Percentiles rank a stretch among this genome's conserved stretches.
Evolutionary conservation across 2,797 vertebrate species (phyloP).

Genomic region (Xiphophorus birchmanni): DNA sequence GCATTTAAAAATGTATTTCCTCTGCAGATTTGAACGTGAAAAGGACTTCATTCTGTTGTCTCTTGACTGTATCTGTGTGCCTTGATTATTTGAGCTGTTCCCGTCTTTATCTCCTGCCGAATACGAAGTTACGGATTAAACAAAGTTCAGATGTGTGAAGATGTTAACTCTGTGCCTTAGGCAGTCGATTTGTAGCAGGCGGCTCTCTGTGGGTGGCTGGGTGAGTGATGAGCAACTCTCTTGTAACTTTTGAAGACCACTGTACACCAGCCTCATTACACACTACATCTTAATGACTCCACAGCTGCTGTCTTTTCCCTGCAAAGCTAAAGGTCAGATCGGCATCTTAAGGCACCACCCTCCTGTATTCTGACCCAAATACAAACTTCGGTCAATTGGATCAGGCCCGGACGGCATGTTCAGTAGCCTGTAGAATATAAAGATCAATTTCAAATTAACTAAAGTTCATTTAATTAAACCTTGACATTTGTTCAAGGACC

Average conservation of each 20-base stretch:
- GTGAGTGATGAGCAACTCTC: constrained; percentile 30
- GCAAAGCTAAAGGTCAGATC: constrained; percentile 57
- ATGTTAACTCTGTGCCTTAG: constrained; percentile 7
- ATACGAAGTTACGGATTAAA: constrained; percentile 11
- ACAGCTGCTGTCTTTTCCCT: constrained; percentile 26
- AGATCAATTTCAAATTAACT: constrained; percentile 46
- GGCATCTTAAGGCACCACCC: constrained; percentile 43
- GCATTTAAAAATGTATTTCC: background rate
- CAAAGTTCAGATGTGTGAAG: constrained; percentile 15
- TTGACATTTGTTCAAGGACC: constrained; percentile 51
- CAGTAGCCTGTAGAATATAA: constrained; percentile 26
- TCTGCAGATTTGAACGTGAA: too few relatives aligned
- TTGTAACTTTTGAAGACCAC: constrained; percentile 23
- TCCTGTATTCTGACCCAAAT: constrained; percentile 47
- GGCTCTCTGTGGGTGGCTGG: constrained; percentile 13
- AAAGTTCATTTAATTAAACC: constrained; percentile 56
- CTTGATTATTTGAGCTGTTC: background rate
- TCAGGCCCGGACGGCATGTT: constrained; percentile 11
- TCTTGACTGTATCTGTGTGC: background rate
- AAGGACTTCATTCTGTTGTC: too few relatives aligned
- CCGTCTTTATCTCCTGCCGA: background rate
- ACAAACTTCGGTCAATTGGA: constrained; percentile 38
- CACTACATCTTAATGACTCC: constrained; percentile 38
- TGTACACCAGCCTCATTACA: constrained; percentile 41
- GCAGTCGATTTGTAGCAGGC: constrained; percentile 7